Conservation (phyloP, 2,113 vertebrate genomes). For the Stomatorhinus ivindoensis region DNA sequence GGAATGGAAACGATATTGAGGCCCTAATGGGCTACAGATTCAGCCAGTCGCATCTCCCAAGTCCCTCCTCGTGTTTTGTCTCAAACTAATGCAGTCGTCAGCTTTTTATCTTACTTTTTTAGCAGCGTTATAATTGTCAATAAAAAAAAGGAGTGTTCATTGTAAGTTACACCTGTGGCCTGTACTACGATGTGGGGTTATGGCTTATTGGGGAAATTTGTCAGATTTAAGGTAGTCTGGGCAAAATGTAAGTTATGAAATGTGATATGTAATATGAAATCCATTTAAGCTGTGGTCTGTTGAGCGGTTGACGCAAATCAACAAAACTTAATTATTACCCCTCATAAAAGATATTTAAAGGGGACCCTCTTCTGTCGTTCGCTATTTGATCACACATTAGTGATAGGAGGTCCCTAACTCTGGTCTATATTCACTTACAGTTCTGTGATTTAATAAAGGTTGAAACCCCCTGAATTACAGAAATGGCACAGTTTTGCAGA, state of each 20-base stretch:
- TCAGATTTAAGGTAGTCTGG: too few species aligned
- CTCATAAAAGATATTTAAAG: neutral
- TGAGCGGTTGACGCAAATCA: neutral
- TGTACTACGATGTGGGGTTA: too few species aligned
- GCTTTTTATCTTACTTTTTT: neutral
- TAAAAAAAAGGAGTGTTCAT: neutral
- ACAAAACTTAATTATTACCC: neutral
- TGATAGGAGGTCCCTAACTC: neutral
- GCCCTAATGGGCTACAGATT: neutral
- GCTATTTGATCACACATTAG: neutral
- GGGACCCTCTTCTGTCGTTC: neutral
- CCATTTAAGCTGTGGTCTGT: neutral
- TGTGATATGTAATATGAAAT: too few species aligned
- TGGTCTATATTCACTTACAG: neutral
- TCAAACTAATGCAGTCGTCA: neutral
- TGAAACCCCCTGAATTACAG: neutral
- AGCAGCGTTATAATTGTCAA: neutral
- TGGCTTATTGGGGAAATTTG: too few species aligned
- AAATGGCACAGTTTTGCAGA: neutral
- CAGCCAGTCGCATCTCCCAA: neutral
- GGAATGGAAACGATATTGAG: neutral
- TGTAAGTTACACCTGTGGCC: neutral
- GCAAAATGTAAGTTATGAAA: too few species aligned
- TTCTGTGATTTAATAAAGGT: neutral
- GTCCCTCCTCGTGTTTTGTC: neutral